Conservation (phyloP, 2,888 invertebrate species). For the Calephelis perditalis region DNA sequence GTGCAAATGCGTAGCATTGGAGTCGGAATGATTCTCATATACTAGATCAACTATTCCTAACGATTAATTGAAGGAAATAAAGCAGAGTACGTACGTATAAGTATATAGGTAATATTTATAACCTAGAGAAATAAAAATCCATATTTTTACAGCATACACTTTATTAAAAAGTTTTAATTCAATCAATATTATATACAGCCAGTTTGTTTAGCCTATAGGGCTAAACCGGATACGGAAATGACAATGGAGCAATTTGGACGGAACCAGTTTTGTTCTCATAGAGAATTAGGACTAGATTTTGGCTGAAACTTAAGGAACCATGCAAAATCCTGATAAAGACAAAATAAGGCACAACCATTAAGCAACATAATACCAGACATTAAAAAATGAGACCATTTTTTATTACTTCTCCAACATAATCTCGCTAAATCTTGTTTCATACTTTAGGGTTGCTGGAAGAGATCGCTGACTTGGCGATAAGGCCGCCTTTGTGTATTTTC, state of each 20-base stretch:
- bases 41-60: too few relatives aligned
- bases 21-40: too few relatives aligned
- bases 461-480: too few relatives aligned
- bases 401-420: background rate
- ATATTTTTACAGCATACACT: slow-evolving; percentile 23
- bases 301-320: slow-evolving; percentile 52
- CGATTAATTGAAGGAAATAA: too few relatives aligned
- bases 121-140: slow-evolving; percentile 3
- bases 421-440: too few relatives aligned
- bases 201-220: background rate
- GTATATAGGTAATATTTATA: too few relatives aligned
- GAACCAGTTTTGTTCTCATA: slow-evolving; percentile 56
- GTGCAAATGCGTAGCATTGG: too few relatives aligned
- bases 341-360: slow-evolving; percentile 69
- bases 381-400: slow-evolving; percentile 17
- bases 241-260: slow-evolving; percentile 70
- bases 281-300: slow-evolving; percentile 61
- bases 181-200: background rate
- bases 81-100: too few relatives aligned
- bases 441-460: too few relatives aligned
- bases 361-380: slow-evolving; percentile 31
- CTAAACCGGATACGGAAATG: slow-evolving; percentile 37
- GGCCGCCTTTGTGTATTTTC: too few relatives aligned
- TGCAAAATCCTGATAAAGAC: slow-evolving; percentile 41
- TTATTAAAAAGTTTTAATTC: slow-evolving; percentile 18